Conservation (phyloP, 1,140 invertebrate species). For the Pachyrhynchus sulphureomaculatus region DNA sequence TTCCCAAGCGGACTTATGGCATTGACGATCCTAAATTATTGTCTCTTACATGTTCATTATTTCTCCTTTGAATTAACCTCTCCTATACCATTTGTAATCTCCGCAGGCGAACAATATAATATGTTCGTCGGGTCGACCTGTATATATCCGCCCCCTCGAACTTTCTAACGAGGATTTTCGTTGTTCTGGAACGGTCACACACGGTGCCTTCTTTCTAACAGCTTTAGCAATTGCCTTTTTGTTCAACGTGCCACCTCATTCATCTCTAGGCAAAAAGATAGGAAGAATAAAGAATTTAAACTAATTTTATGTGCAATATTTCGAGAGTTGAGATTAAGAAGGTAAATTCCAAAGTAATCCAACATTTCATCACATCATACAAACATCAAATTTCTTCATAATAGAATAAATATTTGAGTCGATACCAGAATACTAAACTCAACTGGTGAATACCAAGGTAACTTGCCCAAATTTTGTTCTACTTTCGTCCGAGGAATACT, state of each 20-base stretch:
- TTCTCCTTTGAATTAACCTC: constrained; percentile 86
- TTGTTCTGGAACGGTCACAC: constrained; percentile 90
- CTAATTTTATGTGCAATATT: not conserved
- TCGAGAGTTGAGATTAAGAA: not conserved
- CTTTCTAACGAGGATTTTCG: constrained; percentile 83
- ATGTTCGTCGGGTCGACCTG: constrained; percentile 99
- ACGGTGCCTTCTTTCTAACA: constrained; percentile 94
- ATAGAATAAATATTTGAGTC: not conserved
- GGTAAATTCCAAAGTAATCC: not conserved
- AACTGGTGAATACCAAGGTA: constrained; percentile 95
- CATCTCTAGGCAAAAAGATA: constrained; percentile 14
- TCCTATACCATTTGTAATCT: constrained; percentile 94
- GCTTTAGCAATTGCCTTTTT: constrained; percentile 96
- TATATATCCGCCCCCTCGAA: constrained; percentile 87
- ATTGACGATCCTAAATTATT: not conserved
- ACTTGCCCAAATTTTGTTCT: constrained; percentile 95
- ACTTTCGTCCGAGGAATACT: constrained; percentile 99
- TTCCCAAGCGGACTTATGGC: not conserved
- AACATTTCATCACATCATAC: not conserved
- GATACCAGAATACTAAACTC: constrained; percentile 66
- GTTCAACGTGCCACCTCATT: constrained; percentile 84
- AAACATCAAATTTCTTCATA: not conserved
- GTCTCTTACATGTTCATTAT: constrained; percentile 83
- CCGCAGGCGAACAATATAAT: constrained; percentile 94
- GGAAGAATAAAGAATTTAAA: not conserved